Conservation (phyloP, 2,797 vertebrate genomes). For the Sebastes matsubarae region DNA sequence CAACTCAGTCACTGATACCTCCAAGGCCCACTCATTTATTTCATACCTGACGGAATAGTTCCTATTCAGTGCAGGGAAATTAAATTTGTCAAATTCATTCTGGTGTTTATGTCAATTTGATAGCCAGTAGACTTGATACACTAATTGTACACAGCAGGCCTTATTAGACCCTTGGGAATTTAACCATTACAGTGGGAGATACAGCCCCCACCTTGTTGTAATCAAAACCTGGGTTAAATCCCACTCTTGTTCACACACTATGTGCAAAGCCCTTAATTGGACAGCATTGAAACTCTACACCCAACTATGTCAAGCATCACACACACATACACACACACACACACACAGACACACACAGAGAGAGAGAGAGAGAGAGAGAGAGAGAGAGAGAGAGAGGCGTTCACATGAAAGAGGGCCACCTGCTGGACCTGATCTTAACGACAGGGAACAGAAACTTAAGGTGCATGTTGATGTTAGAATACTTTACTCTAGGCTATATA, state of each 20-base stretch:
- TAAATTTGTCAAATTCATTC: not conserved
- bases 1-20: not conserved
- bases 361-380: not conserved
- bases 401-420: slow-evolving; percentile 71
- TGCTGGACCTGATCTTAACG: slow-evolving; percentile 53
- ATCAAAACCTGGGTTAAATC: slow-evolving; percentile 46
- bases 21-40: not conserved
- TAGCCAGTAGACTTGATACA: not conserved
- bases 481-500: not conserved
- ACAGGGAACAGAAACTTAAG: slow-evolving; percentile 11
- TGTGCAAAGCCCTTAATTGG: slow-evolving; percentile 66
- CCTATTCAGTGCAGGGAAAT: not conserved
- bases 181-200: slow-evolving; percentile 13
- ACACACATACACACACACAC: not conserved
- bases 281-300: slow-evolving; percentile 65
- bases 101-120: not conserved
- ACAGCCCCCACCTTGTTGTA: slow-evolving; percentile 22
- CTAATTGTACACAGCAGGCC: slow-evolving; percentile 1
- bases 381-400: not conserved
- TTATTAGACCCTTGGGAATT: slow-evolving; percentile 29
- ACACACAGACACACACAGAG: not conserved
- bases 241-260: slow-evolving; percentile 60
- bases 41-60: not conserved
- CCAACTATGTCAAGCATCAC: slow-evolving; percentile 48
- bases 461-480: slow-evolving; percentile 22